Conservation (phyloP, 2,888 invertebrate genomes). For the Agapostemon virescens region DNA sequence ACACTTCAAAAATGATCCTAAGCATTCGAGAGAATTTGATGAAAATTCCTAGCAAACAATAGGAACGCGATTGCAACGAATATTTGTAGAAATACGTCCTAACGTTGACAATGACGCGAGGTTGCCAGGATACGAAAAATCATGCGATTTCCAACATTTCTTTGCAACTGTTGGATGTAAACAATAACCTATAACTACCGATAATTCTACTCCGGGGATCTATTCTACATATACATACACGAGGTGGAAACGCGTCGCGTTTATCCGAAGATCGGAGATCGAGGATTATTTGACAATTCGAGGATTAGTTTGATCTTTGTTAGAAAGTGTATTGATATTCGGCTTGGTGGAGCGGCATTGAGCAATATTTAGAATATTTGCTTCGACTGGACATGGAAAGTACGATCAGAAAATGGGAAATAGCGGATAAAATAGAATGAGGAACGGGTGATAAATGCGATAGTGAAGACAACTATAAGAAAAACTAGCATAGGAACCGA, state of each 20-base stretch:
- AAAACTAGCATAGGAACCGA: constrained; percentile 47
- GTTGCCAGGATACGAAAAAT: not conserved
- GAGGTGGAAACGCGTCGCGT: not conserved
- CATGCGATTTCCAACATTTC: constrained; percentile 32
- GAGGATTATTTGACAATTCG: constrained; percentile 45
- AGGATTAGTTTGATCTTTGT: constrained; percentile 10
- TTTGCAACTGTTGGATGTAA: constrained; percentile 36
- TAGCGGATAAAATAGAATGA: not conserved
- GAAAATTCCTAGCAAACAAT: not conserved
- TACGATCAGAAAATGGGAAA: not conserved
- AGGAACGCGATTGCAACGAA: not conserved
- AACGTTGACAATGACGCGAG: not conserved
- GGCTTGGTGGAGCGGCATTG: not conserved
- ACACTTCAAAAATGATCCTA: not conserved
- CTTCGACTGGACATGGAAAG: not conserved
- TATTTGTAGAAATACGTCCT: not conserved
- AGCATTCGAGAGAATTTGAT: no score
- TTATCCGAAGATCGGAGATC: not conserved
- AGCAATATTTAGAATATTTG: not conserved
- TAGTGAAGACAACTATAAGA: not conserved
- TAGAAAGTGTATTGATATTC: not conserved
- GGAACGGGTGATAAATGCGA: not conserved
- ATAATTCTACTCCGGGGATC: not conserved
- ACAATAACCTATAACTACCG: constrained; percentile 51
- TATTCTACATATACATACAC: not conserved